Base-by-base conservation (phyloP, 2,888 invertebrate genomes). In the Leptodirus hochenwartii region DNA sequence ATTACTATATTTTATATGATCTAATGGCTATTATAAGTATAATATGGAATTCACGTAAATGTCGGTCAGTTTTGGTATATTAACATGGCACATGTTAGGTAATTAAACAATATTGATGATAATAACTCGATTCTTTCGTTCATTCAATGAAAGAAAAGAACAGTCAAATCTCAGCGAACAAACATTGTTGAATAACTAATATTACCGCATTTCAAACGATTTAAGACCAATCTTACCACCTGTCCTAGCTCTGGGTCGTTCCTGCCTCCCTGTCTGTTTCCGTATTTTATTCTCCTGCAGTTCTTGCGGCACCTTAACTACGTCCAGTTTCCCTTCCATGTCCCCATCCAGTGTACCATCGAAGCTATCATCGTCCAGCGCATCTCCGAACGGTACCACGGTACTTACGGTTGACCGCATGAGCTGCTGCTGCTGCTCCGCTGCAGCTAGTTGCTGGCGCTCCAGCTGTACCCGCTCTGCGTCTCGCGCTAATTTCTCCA, bases 401-500 rank as follows among this genome's bases (percentile, higher is more conserved):
- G 63, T 64, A 37, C 64, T 62, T 36, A 64, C 59, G 13, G 62
- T 60, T 20, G 61, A 55, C 40, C 65, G 64, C 49, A 64, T 57
- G n/a, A 64, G 61, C 20, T 8, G n/a, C 17, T 33, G 23, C 15
- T 34, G 28, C 11, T 25, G 22, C 3, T 33, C 36, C n/a, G 36
- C 34, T 10, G 36, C 29, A 2, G 63, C 59, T 6, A 64, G 60
- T 41, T 71, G 68, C 50, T 74, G 69, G 35, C 76, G 69, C 56
- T 84, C 79, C 12, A 76, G 68, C 47, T 90, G 85, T 1, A 64
- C 62, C 34, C 69, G 66, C 46, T 87, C 81, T 15, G 80, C 64
- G 37, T 88, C 76, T 39, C 79, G 78, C 41, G 90, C 71, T 45
- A 82, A 75, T 33, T 80, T 77, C 47, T 90, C 88, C 29, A 98